Base-by-base conservation (phyloP, 2,888 invertebrate species). In the Autographa gamma region DNA sequence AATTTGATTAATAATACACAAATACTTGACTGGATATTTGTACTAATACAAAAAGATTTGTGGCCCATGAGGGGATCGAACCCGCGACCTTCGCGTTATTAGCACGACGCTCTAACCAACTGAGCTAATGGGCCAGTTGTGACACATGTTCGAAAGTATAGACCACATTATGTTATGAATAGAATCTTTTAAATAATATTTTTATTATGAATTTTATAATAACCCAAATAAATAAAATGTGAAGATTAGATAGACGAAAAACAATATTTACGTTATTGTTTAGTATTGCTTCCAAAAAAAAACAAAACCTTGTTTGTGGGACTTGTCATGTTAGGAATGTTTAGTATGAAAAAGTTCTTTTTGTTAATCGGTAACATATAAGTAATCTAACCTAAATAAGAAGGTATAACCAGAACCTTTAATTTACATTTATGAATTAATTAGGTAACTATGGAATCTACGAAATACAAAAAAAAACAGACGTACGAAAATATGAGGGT, bases 31-130 rank as follows among this genome's bases (percentile, higher is more conserved):
- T 11, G 43, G 71, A 34, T 4, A 18, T n/a, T 54, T 34, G n/a
- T 8, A 11, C 60, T 61, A 54, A 62, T 6, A 31, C 56, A 79
- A 81, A 79, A 82, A 77, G 25, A 19, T 0, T 2, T 9, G 64
- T 90, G 90, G 90, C 90, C 90, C 90, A 90, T 90, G 90, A 90
- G 90, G 90, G 90, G 90, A 90, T 90, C 90, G 89, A 90, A 90
- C 89, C 89, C 90, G 90, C 90, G 89, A 90, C 90, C 89, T 89
- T 90, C 89, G 89, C 89, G 89, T 89, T 90, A 90, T 89, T 90
- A 89, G 89, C 90, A 90, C 89, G 89, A 89, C 89, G 89, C 89
- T 89, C 89, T 89, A 88, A 89, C 89, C 88, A 90, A 89, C 89
- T 89, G 89, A 89, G 88, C 90, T 89, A 89, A 87, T 84, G 85